These are phyloP conservation scores for Ovis canadensis DNA, from an alignment of 2,113 vertebrate species.

Conservation along the genomic window DNA sequence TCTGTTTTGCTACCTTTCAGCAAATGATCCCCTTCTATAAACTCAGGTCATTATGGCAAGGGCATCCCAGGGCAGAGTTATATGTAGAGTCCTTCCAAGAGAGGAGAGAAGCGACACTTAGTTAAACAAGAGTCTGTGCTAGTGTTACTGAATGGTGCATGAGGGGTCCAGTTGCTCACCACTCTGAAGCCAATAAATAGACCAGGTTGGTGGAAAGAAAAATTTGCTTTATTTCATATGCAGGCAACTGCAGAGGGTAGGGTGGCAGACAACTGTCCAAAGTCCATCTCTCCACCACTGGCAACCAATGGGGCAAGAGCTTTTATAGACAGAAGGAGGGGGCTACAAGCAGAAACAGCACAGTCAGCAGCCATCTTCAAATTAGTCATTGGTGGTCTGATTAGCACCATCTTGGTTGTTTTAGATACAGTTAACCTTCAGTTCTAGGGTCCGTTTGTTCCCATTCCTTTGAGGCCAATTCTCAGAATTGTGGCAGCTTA, in stretches of 20 bases:
- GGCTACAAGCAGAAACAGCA: background rate
- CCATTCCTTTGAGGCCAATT: background rate
- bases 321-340: background rate
- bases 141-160: background rate
- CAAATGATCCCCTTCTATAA: background rate
- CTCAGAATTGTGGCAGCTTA: background rate
- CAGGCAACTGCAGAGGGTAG: background rate
- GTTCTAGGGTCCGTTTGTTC: background rate
- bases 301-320: background rate
- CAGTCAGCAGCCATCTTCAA: background rate
- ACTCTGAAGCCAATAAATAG: background rate
- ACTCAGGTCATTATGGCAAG: background rate
- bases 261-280: background rate
- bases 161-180: background rate
- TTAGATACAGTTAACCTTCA: background rate
- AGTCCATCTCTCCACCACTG: background rate
- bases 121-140: background rate
- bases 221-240: background rate
- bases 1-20: background rate
- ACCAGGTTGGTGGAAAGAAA: background rate
- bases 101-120: background rate
- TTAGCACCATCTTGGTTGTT: background rate
- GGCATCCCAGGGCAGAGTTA: background rate
- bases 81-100: background rate
- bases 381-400: background rate